These are phyloP conservation scores for Bos indicus DNA, from an alignment of 2,113 vertebrate species.

Conservation along the genomic window DNA sequence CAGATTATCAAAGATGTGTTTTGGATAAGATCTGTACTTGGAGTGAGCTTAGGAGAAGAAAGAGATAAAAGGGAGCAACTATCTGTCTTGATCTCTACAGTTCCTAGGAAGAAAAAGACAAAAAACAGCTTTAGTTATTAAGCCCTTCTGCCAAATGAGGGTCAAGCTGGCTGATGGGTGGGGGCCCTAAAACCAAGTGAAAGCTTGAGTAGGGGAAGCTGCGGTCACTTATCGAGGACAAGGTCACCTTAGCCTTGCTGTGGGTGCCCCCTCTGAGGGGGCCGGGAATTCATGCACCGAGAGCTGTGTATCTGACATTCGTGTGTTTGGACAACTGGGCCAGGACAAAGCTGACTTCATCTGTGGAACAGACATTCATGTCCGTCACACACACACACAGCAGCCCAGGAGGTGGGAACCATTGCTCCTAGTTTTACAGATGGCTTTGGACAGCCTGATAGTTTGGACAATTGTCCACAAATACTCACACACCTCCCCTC, in stretches of 20 bases:
- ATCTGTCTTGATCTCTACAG: background rate
- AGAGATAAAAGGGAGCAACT: background rate
- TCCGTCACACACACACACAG: background rate
- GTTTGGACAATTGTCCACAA: background rate
- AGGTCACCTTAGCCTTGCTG: background rate
- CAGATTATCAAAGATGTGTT: background rate
- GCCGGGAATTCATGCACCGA: fast-evolving
- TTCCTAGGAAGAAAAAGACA: background rate
- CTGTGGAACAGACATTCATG: background rate
- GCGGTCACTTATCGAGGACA: background rate
- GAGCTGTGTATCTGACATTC: background rate
- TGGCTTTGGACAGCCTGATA: background rate
- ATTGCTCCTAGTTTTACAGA: background rate
- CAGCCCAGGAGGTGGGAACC: no score
- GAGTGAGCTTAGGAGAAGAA: background rate
- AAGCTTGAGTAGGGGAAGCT: fast-evolving
- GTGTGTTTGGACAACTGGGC: background rate
- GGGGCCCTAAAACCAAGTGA: no score
- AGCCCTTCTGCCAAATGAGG: background rate
- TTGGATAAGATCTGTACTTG: background rate
- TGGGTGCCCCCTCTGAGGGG: background rate
- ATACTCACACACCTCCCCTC: background rate
- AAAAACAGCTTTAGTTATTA: background rate
- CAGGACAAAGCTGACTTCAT: background rate
- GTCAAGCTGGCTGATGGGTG: background rate